Base-by-base conservation (phyloP, 2,888 invertebrate genomes). In the Phorcus lineatus region DNA sequence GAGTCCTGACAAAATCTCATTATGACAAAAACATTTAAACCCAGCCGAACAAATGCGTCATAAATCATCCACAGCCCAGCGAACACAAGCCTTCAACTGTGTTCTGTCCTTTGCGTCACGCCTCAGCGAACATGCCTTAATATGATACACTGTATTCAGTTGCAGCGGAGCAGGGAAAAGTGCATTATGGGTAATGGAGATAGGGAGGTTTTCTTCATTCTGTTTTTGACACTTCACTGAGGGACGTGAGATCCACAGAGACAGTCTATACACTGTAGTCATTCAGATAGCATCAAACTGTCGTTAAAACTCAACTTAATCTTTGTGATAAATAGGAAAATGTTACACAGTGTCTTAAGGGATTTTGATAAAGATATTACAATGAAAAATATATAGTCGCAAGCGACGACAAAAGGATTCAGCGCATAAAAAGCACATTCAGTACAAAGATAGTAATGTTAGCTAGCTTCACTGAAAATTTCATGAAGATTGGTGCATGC, bases 121-220 rank as follows among this genome's bases (percentile, higher is more conserved):
- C 62, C 28, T 62, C 28, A 16, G 16, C 17, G 24, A 62, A 62
- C 62, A 62, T 17, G 62, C 28, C 62, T 62, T 28, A 62, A 62
- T 62, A 62, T 62, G 62, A 62, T 62, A 62, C 62, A 62, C 28
- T 62, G 62, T 62, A 62, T 62, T 62, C 62, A 62, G 28, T 62
- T 62, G 62, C 62, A 62, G 62, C 28, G 16, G 28, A 62, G 62
- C 62, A 62, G 62, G 62, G 47, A 13, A 62, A 62, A 62, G 28
- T 62, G 62, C 22, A 62, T 62, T 62, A 62, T 62, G 11, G 24
- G 62, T 62, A 62, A 62, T 62, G 62, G 62, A 62, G 28, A 62
- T 28, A 62, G 62, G 24, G 28, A 16, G 62, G 62, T 28, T 28
- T 47, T 47, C 47, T 13, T 9, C 47, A 47, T 47, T 47, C 47